Evolutionary conservation across 2,797 vertebrate genomes (phyloP).

Genomic region (Remorina albescens): DNA sequence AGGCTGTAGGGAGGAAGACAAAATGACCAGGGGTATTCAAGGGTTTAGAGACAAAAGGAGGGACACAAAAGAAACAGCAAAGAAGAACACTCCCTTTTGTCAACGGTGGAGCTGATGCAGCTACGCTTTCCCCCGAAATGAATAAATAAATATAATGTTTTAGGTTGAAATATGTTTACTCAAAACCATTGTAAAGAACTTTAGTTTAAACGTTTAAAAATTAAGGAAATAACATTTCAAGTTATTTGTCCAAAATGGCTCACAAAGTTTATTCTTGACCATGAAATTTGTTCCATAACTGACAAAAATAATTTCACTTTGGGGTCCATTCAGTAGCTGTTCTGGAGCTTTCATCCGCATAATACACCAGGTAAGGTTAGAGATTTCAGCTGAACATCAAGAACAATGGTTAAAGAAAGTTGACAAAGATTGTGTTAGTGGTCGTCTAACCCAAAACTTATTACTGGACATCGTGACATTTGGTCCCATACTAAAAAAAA

Average conservation of each 20-base stretch:
- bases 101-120: constrained; percentile 12
- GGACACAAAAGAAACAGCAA: constrained; percentile 8
- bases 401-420: not conserved
- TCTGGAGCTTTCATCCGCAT: not conserved
- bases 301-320: no score
- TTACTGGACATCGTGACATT: not conserved
- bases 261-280: no score
- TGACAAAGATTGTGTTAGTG: not conserved
- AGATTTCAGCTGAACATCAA: not conserved
- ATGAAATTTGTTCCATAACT: no score
- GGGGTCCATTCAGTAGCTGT: not conserved
- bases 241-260: not conserved
- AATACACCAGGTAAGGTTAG: not conserved
- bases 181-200: not conserved
- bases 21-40: constrained; percentile 44
- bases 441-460: no score
- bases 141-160: not conserved
- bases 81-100: constrained; percentile 18
- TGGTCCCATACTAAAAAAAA: no score
- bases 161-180: not conserved
- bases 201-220: no score
- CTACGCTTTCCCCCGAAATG: not conserved
- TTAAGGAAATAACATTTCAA: no score
- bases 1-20: constrained; percentile 38
- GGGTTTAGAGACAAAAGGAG: constrained; percentile 36